phyloP scores from a whole-genome alignment of 2,888 invertebrate species.

The Pristionchus maxplancki region DNA sequence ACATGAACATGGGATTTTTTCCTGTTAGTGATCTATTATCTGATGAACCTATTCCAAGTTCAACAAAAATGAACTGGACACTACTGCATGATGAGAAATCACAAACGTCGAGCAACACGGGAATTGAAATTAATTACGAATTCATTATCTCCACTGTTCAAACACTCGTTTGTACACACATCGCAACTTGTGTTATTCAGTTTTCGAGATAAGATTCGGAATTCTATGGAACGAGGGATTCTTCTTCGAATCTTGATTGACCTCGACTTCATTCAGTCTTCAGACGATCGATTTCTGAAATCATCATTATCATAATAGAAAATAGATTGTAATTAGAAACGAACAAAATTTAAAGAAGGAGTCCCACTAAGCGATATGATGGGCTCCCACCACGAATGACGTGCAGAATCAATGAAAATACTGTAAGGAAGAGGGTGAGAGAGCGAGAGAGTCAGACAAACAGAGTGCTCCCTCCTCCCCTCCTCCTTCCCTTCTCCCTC shows the following conservation, averaged over 20 bases:
- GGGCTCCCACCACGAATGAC: no score
- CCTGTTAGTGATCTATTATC: no score
- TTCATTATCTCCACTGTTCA: background rate
- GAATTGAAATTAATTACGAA: background rate
- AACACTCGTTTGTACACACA: background rate
- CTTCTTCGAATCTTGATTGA: background rate
- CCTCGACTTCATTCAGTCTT: background rate
- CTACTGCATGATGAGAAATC: background rate
- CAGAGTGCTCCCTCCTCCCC: no score
- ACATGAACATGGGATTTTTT: no score
- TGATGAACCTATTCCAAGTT: no score
- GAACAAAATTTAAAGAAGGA: no score
- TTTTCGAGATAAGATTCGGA: conserved; percentile 16
- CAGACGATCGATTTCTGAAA: background rate
- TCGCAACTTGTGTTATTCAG: conserved; percentile 22
- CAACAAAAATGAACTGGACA: background rate
- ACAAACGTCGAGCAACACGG: background rate
- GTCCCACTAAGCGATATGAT: no score
- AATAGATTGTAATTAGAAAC: background rate
- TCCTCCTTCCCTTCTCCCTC: no score
- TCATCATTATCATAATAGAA: background rate
- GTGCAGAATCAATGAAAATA: no score
- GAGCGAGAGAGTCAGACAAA: no score
- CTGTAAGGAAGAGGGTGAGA: no score
- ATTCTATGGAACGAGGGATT: background rate